Evolutionary conservation across 2,888 invertebrate genomes (phyloP), one percentile per base, ranked within the genome.

Genomic region (Hedychridium roseum): DNA sequence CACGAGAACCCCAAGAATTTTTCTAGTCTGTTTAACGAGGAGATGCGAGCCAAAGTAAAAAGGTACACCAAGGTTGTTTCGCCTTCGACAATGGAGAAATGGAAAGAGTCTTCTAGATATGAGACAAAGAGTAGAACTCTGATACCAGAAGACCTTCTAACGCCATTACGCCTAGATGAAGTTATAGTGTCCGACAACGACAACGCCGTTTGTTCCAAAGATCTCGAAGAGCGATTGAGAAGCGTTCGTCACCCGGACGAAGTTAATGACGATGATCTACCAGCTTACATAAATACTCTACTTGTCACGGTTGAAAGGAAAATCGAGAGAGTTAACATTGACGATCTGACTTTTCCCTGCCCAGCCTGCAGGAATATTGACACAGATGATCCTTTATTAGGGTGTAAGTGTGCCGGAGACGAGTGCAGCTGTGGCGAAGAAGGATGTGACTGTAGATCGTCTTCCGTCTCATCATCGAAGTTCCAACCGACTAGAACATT

Each of bases 231-330:
- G 4, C 60, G 66, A 11, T 32, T 63, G 43, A 48, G 52, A 2
- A 54, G 46, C 43, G 42, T 60, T 2, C 38, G 59, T 5, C 60
- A 57, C 36, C 66, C 70, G 2, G 71, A 74, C 34, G 71, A 76
- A 4, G 60, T 71, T 53, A 75, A 76, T 50, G 81, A 81, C 54
- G 82, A 82, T 58, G 84, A 86, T 58, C 74, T 88, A 59, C 86
- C 86, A 35, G 84, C 85, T 60, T 82, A 87, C 58, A 81, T 88
- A 60, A 86, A 86, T 70, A 86, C 84, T 68, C 80, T 88, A 42
- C 80, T 88, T 38, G 84, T 88, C 41, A 86, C 86, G 47, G 87
- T 88, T 41, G 88, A 88, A 76, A 84, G 86, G 50, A 87, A 86
- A 59, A 86, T 88, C 68, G 86, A 86, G 68, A 81, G 88, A 51